Base-by-base conservation (phyloP, 2,888 invertebrate species). In the Epinotia bilunana region DNA sequence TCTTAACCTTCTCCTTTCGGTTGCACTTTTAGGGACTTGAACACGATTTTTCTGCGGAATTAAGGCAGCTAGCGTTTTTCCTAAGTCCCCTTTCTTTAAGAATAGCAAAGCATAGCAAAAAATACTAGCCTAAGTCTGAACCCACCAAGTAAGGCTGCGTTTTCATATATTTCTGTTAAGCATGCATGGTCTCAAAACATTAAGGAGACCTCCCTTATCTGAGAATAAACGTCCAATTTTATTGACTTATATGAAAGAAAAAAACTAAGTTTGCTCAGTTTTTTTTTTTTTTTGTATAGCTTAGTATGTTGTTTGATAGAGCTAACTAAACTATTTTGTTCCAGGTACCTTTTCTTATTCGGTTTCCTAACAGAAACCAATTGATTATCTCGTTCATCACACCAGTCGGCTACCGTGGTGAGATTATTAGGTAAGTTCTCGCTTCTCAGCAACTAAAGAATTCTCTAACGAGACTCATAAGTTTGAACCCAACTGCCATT, bases 401-500 rank as follows among this genome's bases (percentile, higher is more conserved):
- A 65, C 69, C 23, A 46, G 64, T 28, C 33, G 60, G 71, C 75
- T 71, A 65, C 71, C 72, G 75, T 65, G n/a, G 71, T 62, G 53
- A 65, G 60, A 60, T 71, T 70, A 71, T 74, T 74, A 72, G 72
- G 75, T 72, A 72, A 71, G 65, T 75, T 67, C 71, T 53, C 62
- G 61, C 65, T 46, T 69, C 62, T 71, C 53, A 46, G 63, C 72
- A 77, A 77, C 77, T 72, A 80, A 80, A 78, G 82, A 82, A 82
- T 79, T 72, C 67, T 72, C 69, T 79, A 79, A 79, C 79, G 79
- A 79, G 79, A 60, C 60, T 70, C 73, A 78, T 79, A 78, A 77
- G 74, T 79, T 75, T 76, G 69, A 77, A 77, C 78, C 68, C 79
- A 78, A 74, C 77, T 80, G 79, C 85, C 82, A 86, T 87, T 87